phyloP scores from a whole-genome alignment of 2,888 invertebrate genomes.

The Keiferia lycopersicella region DNA sequence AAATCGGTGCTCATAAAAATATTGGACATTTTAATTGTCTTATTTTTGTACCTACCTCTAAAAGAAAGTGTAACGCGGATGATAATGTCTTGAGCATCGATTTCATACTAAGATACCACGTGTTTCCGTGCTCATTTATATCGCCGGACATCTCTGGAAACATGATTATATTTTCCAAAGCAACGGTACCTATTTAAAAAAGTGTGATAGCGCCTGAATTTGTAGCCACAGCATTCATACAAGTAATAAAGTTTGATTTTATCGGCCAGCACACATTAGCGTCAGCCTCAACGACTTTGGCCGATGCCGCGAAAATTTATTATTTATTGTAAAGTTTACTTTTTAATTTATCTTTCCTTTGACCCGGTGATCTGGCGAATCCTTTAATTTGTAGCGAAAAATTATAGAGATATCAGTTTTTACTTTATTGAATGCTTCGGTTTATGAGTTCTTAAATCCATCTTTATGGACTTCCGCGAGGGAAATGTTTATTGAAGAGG shows the following conservation, averaged over 20 bases:
- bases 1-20: not conserved
- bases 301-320: conserved; percentile 19
- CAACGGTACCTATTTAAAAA: conserved; percentile 24
- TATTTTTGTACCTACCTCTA: too few species aligned
- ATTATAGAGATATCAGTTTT: conserved; percentile 16
- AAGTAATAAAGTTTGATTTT: conserved; percentile 46
- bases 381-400: conserved; percentile 14
- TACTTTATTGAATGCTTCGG: conserved; percentile 7
- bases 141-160: conserved; percentile 1
- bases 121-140: not conserved
- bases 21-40: too few species aligned
- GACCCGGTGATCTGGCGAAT: conserved; percentile 20
- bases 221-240: conserved; percentile 2
- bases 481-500: conserved; percentile 1
- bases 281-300: conserved; percentile 37
- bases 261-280: conserved; percentile 44
- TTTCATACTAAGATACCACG: conserved; percentile 4
- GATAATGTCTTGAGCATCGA: not conserved
- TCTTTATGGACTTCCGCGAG: conserved; percentile 13
- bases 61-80: not conserved
- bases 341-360: conserved; percentile 39
- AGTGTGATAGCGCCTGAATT: conserved; percentile 12
- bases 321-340: conserved; percentile 19
- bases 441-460: conserved; percentile 16
- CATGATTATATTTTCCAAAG: conserved; percentile 4